Evolutionary conservation across 2,797 vertebrate genomes (phyloP).

Genomic region (Gymnothorax reevesii): DNA sequence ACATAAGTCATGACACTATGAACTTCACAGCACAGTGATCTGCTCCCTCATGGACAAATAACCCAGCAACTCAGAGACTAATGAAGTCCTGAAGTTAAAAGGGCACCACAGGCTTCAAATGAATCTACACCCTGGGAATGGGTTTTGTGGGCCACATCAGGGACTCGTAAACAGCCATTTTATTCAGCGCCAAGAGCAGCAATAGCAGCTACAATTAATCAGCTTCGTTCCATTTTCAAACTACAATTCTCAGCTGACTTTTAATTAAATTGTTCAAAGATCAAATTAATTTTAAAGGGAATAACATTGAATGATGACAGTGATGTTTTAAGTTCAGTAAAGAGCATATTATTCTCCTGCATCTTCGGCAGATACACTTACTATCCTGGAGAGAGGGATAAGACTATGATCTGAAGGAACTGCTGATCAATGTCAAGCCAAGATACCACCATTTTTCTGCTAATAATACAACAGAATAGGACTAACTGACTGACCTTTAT

Average conservation of each 20-base stretch:
- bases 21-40: not conserved
- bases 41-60: not conserved
- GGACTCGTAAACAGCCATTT: not conserved
- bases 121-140: not conserved
- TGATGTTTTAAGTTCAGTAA: not conserved
- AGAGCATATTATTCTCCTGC: too few relatives aligned
- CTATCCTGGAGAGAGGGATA: too few relatives aligned
- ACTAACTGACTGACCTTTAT: too few relatives aligned
- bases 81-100: conserved; percentile 1
- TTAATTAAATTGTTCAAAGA: not conserved
- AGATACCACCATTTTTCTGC: too few relatives aligned
- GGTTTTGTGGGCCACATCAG: not conserved
- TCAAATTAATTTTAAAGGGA: not conserved
- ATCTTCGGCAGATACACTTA: too few relatives aligned
- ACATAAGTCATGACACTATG: not conserved
- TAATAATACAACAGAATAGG: too few relatives aligned
- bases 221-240: not conserved
- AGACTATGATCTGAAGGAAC: too few relatives aligned
- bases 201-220: not conserved
- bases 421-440: too few relatives aligned
- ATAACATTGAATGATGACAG: not conserved
- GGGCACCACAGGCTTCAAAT: not conserved
- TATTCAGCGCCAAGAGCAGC: not conserved
- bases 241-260: not conserved
- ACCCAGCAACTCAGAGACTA: not conserved